Conservation (phyloP, 2,797 vertebrate genomes). For the Phrynocephalus forsythii region DNA sequence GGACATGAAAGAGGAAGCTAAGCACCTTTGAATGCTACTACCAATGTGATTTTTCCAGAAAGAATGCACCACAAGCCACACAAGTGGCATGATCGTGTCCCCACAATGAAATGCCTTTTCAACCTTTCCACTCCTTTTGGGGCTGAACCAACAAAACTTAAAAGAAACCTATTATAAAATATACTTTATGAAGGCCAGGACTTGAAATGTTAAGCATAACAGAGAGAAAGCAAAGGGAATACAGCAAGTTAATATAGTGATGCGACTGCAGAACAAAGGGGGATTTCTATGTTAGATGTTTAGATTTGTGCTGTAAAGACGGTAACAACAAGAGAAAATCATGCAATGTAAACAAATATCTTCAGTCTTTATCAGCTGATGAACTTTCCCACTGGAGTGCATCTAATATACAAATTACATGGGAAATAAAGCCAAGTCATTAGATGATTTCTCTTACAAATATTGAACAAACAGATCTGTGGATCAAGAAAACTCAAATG, state of each 20-base stretch:
- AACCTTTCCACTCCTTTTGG: not conserved
- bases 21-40: not conserved
- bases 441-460: not conserved
- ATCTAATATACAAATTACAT: slow-evolving; percentile 10
- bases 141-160: slow-evolving; percentile 2
- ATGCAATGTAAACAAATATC: slow-evolving; percentile 21
- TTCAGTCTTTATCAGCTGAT: not conserved
- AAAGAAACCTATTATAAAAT: not conserved
- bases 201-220: not conserved
- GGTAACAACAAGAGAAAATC: slow-evolving; percentile 4
- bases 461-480: not conserved
- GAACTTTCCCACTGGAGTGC: not conserved
- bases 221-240: not conserved
- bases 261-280: slow-evolving; percentile 5
- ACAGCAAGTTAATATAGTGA: slow-evolving; percentile 29
- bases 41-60: not conserved
- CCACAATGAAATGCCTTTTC: not conserved
- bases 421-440: not conserved
- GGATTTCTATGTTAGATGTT: slow-evolving; percentile 1
- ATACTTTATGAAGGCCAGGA: not conserved
- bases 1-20: not conserved
- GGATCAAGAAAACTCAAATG: too few relatives aligned
- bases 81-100: not conserved
- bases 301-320: not conserved
- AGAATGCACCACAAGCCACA: rapidly evolving